Base-by-base conservation (phyloP, 2,113 vertebrate genomes). In the Nicator chloris region DNA sequence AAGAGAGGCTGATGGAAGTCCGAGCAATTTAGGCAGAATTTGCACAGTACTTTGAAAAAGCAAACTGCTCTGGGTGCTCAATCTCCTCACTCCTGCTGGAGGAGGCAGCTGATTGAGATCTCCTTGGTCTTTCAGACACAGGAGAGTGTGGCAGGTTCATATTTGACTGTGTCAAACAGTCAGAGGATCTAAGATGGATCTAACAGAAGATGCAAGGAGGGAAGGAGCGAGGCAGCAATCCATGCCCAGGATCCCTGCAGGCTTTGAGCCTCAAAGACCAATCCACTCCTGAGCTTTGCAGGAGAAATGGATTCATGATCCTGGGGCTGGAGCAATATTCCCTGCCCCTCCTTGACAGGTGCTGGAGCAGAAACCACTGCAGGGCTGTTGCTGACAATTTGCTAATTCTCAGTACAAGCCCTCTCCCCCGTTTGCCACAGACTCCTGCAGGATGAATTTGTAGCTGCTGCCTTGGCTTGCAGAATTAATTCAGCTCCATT, bases 361-460 rank as follows among this genome's bases (percentile, higher is more conserved):
- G 0, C 40, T 12, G 75, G 24, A 64, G 42, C 66, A 65, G 59
- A 14, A 73, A 5, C 33, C 33, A 2, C 19, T 14, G 28, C 69
- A 66, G 77, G 68, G 76, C 59, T 51, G 4, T 0, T 33, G 6
- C 19, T 39, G 77, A 8, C 33, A 3, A 27, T 59, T 30, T 39
- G 19, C 9, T n/a, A 0, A 30, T 30, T 6, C 60, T 11, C 69
- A 31, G 27, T 1, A 3, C 35, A n/a, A 0, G 6, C 53, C 24
- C 40, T 50, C 6, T 45, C 14, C 50, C 68, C 16, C 27, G 3
- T 5, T 64, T 18, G 23, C 30, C 49, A 20, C 13, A 30, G 26
- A 30, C 13, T 35, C 27, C 69, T 6, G 31, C 42, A 13, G 5
- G 39, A 26, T 13, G 22, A 28, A 10, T 40, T n/a, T 33, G n/a